phyloP scores from a whole-genome alignment of 2,113 vertebrate species.

The Cyanocitta stelleri region DNA sequence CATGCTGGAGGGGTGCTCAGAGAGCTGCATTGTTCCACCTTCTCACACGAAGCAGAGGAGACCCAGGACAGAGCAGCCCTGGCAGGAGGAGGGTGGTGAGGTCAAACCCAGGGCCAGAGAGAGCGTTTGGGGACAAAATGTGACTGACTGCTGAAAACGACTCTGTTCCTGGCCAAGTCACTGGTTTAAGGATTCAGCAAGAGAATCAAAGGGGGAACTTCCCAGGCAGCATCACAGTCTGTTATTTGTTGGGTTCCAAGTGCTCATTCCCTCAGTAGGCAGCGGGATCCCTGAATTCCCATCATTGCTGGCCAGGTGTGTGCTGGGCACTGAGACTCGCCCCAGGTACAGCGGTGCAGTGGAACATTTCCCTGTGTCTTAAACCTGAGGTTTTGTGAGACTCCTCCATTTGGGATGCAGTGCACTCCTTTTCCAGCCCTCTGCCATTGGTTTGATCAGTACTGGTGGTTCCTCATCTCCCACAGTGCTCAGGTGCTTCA shows the following conservation, averaged over 20 bases:
- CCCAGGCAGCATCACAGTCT: neutral
- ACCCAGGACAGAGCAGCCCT: neutral
- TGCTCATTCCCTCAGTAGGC: neutral
- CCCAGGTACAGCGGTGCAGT: neutral
- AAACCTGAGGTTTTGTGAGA: neutral
- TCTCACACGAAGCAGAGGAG: neutral
- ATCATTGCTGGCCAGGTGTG: rapidly evolving
- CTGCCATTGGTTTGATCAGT: neutral
- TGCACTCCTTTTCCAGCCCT: neutral
- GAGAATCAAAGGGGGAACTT: neutral
- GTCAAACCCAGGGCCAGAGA: neutral
- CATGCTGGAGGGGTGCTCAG: neutral
- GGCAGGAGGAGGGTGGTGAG: neutral
- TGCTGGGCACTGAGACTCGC: neutral
- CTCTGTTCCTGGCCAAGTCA: neutral
- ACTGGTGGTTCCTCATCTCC: neutral
- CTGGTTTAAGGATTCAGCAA: neutral
- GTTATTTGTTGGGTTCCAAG: neutral
- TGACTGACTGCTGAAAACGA: neutral
- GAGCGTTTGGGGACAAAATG: neutral
- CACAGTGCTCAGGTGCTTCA: neutral
- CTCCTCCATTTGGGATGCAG: neutral
- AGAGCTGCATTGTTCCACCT: constrained; percentile 1
- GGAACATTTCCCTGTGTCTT: neutral
- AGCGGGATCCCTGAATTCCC: neutral